Conservation (phyloP, 2,797 vertebrate species). For the Tenualosa thibaudeaui region DNA sequence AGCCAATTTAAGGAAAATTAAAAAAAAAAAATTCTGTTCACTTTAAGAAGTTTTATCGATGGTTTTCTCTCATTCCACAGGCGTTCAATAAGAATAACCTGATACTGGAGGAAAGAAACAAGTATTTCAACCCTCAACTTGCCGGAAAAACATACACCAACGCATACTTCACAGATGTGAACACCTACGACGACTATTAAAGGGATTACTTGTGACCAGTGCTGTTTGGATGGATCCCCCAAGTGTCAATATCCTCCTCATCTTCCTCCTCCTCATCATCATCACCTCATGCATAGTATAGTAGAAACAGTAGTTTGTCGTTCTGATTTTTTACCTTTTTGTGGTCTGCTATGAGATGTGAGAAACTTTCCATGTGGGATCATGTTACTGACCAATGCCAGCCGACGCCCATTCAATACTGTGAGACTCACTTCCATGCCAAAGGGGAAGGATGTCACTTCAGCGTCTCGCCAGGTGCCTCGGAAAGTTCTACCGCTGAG, state of each 20-base stretch:
- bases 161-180: conserved; percentile 96
- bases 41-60: neutral
- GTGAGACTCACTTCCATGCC: conserved; percentile 12
- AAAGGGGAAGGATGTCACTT: neutral
- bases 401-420: conserved; percentile 33
- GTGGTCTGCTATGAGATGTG: conserved; percentile 71
- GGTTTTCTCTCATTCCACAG: conserved; percentile 62
- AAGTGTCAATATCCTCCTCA: conserved; percentile 33
- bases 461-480: neutral
- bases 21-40: neutral
- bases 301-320: conserved; percentile 16
- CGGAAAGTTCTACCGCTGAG: neutral
- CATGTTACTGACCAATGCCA: conserved; percentile 70
- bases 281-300: conserved; percentile 50
- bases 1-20: neutral
- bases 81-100: conserved; percentile 99
- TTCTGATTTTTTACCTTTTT: conserved; percentile 47
- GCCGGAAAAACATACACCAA: conserved; percentile 96
- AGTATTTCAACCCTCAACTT: conserved; percentile 97
- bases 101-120: conserved; percentile 97
- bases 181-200: conserved; percentile 97
- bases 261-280: conserved; percentile 31
- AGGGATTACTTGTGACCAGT: conserved; percentile 40
- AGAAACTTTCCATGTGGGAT: conserved; percentile 61
- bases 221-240: conserved; percentile 45